Percentiles rank a stretch among this genome's conserved stretches.
Evolutionary conservation across 2,113 vertebrate species (phyloP).

Genomic region (Ellobius talpinus): DNA sequence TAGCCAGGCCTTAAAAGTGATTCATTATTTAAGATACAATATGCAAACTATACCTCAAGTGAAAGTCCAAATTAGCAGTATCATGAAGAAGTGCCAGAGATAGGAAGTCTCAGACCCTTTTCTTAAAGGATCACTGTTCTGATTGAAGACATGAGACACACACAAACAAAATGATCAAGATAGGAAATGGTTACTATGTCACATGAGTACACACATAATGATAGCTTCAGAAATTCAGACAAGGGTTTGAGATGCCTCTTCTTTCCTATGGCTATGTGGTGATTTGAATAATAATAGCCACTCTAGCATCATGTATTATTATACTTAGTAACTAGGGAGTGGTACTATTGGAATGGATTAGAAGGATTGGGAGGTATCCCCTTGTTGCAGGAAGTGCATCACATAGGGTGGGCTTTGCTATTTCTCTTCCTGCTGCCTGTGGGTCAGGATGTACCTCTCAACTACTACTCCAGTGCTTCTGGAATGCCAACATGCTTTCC

Average conservation of each 20-base stretch:
- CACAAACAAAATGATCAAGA: background rate
- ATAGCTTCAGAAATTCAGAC: background rate
- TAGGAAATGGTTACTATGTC: background rate
- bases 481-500: background rate
- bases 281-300: background rate
- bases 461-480: background rate
- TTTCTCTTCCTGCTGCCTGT: background rate
- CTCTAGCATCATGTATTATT: background rate
- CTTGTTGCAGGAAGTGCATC: background rate
- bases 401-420: background rate
- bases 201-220: background rate
- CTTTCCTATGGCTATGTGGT: background rate
- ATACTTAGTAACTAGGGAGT: background rate
- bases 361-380: background rate
- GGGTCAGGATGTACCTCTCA: background rate
- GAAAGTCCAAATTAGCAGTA: conserved; percentile 47
- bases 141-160: background rate
- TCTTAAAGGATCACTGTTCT: background rate
- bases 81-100: conserved; percentile 15
- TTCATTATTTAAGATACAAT: conserved; percentile 58
- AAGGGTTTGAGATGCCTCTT: background rate
- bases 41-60: background rate
- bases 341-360: background rate
- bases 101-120: conserved; percentile 12
- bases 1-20: conserved; percentile 9